A percentile compares a stretch with the other conserved stretches of the same genome.
Conservation (phyloP, 2,797 vertebrate genomes). For the Sardinella longiceps region DNA sequence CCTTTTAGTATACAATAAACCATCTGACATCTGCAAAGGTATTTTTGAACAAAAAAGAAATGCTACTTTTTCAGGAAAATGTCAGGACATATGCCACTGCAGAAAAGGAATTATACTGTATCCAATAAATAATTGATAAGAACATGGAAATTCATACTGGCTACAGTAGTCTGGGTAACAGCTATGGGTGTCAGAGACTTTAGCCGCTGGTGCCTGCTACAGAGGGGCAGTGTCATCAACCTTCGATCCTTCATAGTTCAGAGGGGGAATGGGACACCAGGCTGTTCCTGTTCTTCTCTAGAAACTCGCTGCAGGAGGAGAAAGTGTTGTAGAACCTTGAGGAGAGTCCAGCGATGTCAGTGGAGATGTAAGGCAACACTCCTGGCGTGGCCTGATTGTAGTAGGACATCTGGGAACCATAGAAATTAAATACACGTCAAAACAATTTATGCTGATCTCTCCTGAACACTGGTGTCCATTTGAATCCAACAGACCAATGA, state of each 20-base stretch:
- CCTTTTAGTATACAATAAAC: neutral
- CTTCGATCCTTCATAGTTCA: conserved; percentile 39
- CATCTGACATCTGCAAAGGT: neutral
- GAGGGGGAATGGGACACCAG: conserved; percentile 46
- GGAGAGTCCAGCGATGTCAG: conserved; percentile 89
- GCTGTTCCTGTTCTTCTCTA: conserved; percentile 83
- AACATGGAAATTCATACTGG: neutral
- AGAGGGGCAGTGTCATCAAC: neutral
- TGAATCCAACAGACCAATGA: neutral
- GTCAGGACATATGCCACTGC: neutral
- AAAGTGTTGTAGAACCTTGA: conserved; percentile 84
- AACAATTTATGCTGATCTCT: neutral
- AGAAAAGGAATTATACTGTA: neutral
- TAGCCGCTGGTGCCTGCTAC: neutral
- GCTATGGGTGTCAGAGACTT: neutral
- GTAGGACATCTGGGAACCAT: conserved; percentile 85
- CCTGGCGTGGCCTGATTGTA: conserved; percentile 92
- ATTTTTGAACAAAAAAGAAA: neutral
- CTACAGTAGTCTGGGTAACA: neutral
- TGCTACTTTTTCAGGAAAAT: neutral
- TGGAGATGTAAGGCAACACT: conserved; percentile 89
- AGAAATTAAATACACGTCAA: neutral
- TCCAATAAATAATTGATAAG: too few species aligned
- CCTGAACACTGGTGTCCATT: neutral
- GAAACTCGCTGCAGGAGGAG: conserved; percentile 84